Percentiles rank a stretch among this genome's conserved stretches.
These are phyloP conservation scores for Diaperis boleti DNA, from an alignment of 2,888 invertebrate species.

Conservation along the genomic window DNA sequence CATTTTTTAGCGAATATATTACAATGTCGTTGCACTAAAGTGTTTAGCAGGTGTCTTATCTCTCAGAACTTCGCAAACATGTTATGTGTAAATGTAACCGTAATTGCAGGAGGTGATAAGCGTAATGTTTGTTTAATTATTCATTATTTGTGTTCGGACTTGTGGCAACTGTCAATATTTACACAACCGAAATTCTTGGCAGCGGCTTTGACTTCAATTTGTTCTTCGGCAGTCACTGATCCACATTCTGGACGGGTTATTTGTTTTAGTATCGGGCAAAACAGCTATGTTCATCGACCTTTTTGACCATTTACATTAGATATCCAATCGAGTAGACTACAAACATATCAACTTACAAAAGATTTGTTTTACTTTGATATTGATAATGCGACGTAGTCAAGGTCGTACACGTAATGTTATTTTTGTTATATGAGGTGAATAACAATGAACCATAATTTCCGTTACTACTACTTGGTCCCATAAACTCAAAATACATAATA, in stretches of 20 bases:
- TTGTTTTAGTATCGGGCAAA: background rate
- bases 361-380: no score
- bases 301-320: background rate
- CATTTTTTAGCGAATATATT: slow-evolving; percentile 13
- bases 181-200: slow-evolving; percentile 17
- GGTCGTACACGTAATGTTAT: no score
- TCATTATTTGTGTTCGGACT: slow-evolving; percentile 29
- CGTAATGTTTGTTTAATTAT: slow-evolving; percentile 32
- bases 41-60: slow-evolving; percentile 50
- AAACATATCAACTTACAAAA: no score
- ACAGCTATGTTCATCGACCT: background rate
- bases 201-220: slow-evolving; percentile 3
- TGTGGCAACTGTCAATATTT: slow-evolving; percentile 20
- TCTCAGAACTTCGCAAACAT: slow-evolving; percentile 41
- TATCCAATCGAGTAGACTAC: no score
- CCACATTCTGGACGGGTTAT: background rate
- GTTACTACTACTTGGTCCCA: no score
- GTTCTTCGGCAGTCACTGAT: background rate
- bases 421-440: no score
- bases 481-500: no score
- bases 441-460: no score
- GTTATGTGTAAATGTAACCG: slow-evolving; percentile 29
- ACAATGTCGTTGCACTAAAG: slow-evolving; percentile 49
- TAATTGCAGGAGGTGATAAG: slow-evolving; percentile 31
- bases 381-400: no score